A percentile compares a stretch with the other conserved stretches of the same genome.
phyloP scores from a whole-genome alignment of 92 coral and sea anemone genomes.

The Pocillopora meandrina region DNA sequence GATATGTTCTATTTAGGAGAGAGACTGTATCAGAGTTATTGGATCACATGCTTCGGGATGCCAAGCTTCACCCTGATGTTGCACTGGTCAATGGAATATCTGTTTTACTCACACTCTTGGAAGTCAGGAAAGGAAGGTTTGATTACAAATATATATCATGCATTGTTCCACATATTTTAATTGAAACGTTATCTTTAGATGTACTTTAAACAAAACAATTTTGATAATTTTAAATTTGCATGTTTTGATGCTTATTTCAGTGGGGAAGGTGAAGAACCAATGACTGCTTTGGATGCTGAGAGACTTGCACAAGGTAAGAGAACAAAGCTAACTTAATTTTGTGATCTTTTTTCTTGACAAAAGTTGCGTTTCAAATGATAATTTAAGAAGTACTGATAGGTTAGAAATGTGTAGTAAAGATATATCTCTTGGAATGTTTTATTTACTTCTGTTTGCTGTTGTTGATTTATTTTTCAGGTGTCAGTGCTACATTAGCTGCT shows the following conservation, averaged over 20 bases:
- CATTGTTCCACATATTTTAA: neutral
- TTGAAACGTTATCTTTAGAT: neutral
- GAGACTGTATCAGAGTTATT: constrained; percentile 85
- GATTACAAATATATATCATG: constrained; percentile 4
- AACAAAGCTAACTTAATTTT: neutral
- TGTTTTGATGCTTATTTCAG: constrained; percentile 27
- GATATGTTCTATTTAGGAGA: constrained; percentile 63
- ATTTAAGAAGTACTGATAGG: too few species aligned
- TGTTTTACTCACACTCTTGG: constrained; percentile 91
- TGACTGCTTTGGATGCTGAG: constrained; percentile 98
- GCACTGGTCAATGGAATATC: constrained; percentile 94
- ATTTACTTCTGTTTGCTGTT: neutral
- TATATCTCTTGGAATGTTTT: neutral
- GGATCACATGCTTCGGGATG: constrained; percentile 91
- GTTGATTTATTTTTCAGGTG: constrained; percentile 56
- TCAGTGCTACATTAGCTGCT: constrained; percentile 97
- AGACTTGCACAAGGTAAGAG: constrained; percentile 89
- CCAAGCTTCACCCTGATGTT: constrained; percentile 89
- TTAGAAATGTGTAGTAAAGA: neutral
- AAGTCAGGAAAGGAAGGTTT: constrained; percentile 88
- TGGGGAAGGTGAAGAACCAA: constrained; percentile 93
- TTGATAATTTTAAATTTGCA: neutral
- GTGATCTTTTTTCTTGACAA: neutral
- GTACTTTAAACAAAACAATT: neutral
- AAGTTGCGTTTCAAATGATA: too few species aligned